Percentiles rank a stretch among this genome's conserved stretches.
phyloP scores from a whole-genome alignment of 2,797 vertebrate genomes.

The Cygnus olor region DNA sequence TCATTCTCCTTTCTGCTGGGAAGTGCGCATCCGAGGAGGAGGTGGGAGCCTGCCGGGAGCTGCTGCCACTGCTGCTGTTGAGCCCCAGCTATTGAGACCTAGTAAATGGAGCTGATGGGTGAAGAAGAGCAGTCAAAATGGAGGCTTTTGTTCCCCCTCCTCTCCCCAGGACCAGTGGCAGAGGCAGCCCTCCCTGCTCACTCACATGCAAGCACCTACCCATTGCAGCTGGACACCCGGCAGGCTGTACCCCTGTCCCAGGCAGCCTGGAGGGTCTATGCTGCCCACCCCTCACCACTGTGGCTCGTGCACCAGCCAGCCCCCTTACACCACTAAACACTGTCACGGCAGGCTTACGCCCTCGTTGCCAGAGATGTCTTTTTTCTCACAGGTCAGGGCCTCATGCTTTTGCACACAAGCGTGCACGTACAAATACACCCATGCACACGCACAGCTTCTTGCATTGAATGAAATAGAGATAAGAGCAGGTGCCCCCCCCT shows the following conservation, averaged over 20 bases:
- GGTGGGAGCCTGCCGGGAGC: conserved; percentile 67
- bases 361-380: fast-evolving
- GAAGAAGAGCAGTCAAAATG: conserved; percentile 75
- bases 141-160: conserved; percentile 74
- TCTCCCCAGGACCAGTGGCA: conserved; percentile 4
- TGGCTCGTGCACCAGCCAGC: neutral
- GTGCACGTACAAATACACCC: fast-evolving
- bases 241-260: fast-evolving
- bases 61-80: conserved; percentile 53
- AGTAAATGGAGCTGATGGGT: conserved; percentile 85
- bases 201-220: neutral
- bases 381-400: neutral
- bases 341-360: fast-evolving
- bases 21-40: conserved; percentile 80
- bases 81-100: conserved; percentile 78
- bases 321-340: fast-evolving
- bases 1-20: conserved; percentile 76
- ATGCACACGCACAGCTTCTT: fast-evolving
- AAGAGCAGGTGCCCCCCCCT: too few species aligned
- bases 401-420: fast-evolving
- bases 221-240: fast-evolving
- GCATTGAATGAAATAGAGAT: neutral
- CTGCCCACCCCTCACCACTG: neutral
- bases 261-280: fast-evolving
- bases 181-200: neutral